These are phyloP conservation scores for Agrypnia vestita DNA, from an alignment of 1,140 invertebrate genomes.

Conservation along the genomic window DNA sequence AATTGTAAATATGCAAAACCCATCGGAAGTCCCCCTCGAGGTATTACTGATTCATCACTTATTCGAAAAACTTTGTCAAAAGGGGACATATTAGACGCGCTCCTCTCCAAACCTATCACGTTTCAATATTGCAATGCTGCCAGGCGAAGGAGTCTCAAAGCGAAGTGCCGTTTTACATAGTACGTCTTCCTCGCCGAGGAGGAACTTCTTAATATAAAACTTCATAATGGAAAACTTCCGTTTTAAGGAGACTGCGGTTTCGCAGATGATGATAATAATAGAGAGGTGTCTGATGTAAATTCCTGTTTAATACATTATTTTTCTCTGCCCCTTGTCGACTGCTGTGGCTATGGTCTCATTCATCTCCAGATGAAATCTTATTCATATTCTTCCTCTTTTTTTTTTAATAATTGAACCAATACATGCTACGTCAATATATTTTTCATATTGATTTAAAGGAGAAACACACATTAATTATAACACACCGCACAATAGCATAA, in stretches of 20 bases:
- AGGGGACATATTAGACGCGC: slow-evolving; percentile 37
- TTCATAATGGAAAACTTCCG: slow-evolving; percentile 48
- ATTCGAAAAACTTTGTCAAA: slow-evolving; percentile 42
- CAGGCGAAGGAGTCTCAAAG: not conserved
- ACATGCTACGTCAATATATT: too few relatives aligned
- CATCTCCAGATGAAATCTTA: too few relatives aligned
- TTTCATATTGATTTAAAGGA: too few relatives aligned
- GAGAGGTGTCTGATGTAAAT: too few relatives aligned
- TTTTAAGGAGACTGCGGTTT: slow-evolving; percentile 10
- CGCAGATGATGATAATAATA: slow-evolving; percentile 1
- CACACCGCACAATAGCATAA: too few relatives aligned
- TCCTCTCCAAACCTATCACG: slow-evolving; percentile 38
- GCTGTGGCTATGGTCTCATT: too few relatives aligned
- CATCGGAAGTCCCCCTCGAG: not conserved
- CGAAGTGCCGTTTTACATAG: slow-evolving; percentile 8
- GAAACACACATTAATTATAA: too few relatives aligned
- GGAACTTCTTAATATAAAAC: slow-evolving; percentile 51
- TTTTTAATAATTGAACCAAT: too few relatives aligned
- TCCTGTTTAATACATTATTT: too few relatives aligned
- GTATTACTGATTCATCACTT: slow-evolving; percentile 23
- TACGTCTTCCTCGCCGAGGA: not conserved
- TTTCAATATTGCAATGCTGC: slow-evolving; percentile 50
- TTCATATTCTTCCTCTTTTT: too few relatives aligned
- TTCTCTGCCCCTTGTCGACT: too few relatives aligned
- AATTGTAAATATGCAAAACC: not conserved